Conservation (phyloP, 2,797 vertebrate species). For the Neosilurus hyrtlii region DNA sequence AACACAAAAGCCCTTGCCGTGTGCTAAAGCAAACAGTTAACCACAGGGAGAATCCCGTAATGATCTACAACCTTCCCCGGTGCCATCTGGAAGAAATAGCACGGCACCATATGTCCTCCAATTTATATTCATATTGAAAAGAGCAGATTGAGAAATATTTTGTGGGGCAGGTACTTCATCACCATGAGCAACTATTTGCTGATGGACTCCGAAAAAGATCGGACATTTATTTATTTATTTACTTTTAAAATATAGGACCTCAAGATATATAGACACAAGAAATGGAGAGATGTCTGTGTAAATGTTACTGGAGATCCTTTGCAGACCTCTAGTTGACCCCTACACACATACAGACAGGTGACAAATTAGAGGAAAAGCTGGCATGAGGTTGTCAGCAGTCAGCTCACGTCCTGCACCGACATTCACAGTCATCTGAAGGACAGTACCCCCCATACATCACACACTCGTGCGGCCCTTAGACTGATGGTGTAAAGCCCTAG, state of each 20-base stretch:
- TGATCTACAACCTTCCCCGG: slow-evolving; percentile 55
- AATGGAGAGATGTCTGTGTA: neutral
- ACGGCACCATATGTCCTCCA: slow-evolving; percentile 54
- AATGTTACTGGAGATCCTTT: slow-evolving; percentile 17
- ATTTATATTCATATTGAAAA: slow-evolving; percentile 54
- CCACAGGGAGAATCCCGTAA: slow-evolving; percentile 30
- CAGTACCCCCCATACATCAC: neutral
- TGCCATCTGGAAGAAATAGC: slow-evolving; percentile 59
- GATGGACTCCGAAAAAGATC: slow-evolving; percentile 21
- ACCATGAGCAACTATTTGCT: slow-evolving; percentile 18
- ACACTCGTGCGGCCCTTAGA: neutral
- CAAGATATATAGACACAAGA: neutral
- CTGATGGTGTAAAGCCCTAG: neutral
- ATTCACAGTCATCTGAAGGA: neutral
- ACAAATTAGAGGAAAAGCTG: slow-evolving; percentile 8
- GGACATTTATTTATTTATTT: neutral
- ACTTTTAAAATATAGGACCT: neutral
- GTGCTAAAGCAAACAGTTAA: slow-evolving; percentile 23
- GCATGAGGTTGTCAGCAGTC: neutral
- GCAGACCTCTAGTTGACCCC: neutral
- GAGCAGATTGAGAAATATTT: slow-evolving; percentile 54
- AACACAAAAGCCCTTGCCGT: slow-evolving; percentile 20
- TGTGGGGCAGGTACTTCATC: slow-evolving; percentile 46
- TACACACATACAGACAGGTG: neutral
- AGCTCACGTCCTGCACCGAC: neutral